Evolutionary conservation across 2,888 invertebrate species (phyloP).

Genomic region (Seira sanloemensis): DNA sequence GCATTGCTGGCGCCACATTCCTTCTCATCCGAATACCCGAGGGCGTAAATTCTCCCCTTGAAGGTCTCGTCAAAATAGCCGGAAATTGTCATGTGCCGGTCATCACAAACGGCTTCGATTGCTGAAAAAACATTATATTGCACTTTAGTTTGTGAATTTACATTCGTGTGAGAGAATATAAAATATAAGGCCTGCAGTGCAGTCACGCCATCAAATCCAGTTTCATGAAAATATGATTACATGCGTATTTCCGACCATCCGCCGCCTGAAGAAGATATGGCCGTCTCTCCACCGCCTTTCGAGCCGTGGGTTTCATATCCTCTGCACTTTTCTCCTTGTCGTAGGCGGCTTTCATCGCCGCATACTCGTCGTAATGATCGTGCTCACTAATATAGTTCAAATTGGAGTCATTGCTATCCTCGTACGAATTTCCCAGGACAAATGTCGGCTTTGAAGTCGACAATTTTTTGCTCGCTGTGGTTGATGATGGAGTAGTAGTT

Average conservation of each 20-base stretch:
- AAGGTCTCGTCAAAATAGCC: conserved; percentile 67
- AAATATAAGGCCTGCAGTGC: too few relatives aligned
- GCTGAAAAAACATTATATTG: conserved; percentile 35
- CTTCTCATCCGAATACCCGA: conserved; percentile 71
- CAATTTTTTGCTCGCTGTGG: background rate
- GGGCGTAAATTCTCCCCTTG: conserved; percentile 71
- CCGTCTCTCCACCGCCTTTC: conserved; percentile 10
- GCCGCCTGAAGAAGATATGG: conserved; percentile 54
- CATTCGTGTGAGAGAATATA: background rate
- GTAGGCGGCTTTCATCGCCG: conserved; percentile 43
- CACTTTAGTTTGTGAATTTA: background rate
- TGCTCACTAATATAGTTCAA: conserved; percentile 46
- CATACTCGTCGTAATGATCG: conserved; percentile 57
- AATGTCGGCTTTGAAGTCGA: background rate
- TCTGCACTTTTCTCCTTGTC: conserved; percentile 40
- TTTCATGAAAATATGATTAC: conserved; percentile 23
- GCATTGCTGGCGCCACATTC: conserved; percentile 68
- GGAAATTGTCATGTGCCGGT: conserved; percentile 65
- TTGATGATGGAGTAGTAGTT: background rate
- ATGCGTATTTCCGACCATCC: conserved; percentile 54
- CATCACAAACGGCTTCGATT: conserved; percentile 67
- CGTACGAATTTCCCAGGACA: conserved; percentile 32
- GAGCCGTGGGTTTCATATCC: conserved; percentile 4
- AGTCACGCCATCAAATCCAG: background rate
- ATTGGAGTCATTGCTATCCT: conserved; percentile 36